phyloP scores from a whole-genome alignment of 2,113 vertebrate genomes.

The Australoheros scitulus region DNA sequence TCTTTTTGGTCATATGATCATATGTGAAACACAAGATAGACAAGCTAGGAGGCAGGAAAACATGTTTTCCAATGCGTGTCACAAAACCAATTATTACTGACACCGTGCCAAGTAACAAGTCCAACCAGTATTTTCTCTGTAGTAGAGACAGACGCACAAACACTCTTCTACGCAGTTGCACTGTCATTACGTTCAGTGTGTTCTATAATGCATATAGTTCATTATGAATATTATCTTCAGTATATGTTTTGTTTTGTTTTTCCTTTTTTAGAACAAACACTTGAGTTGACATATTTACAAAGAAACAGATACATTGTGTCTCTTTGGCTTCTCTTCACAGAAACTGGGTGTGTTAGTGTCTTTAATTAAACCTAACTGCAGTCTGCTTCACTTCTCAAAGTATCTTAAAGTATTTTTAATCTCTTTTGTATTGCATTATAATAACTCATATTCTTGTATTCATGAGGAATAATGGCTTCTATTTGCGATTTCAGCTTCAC shows the following conservation, averaged over 20 bases:
- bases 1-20: not conserved
- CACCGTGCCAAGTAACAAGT: conserved; percentile 34
- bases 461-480: not conserved
- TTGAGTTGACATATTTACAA: not conserved
- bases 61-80: conserved; percentile 2
- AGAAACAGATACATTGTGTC: not conserved
- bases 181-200: not conserved
- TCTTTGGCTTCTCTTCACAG: not conserved
- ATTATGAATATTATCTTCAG: not conserved
- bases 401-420: not conserved
- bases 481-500: not conserved
- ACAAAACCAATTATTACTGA: conserved; percentile 9
- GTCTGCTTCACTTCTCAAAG: not conserved
- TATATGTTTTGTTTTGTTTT: accelerated
- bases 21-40: not conserved
- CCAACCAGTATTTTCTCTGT: conserved; percentile 37
- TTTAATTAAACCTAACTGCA: not conserved
- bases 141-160: not conserved
- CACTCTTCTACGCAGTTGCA: not conserved
- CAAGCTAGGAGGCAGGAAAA: conserved; percentile 7
- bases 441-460: not conserved
- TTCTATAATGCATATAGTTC: not conserved
- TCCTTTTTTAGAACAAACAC: not conserved
- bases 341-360: conserved; percentile 1
- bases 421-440: not conserved